Evolutionary conservation across 2,113 vertebrate species (phyloP).

Genomic region (Pongo abelii): DNA sequence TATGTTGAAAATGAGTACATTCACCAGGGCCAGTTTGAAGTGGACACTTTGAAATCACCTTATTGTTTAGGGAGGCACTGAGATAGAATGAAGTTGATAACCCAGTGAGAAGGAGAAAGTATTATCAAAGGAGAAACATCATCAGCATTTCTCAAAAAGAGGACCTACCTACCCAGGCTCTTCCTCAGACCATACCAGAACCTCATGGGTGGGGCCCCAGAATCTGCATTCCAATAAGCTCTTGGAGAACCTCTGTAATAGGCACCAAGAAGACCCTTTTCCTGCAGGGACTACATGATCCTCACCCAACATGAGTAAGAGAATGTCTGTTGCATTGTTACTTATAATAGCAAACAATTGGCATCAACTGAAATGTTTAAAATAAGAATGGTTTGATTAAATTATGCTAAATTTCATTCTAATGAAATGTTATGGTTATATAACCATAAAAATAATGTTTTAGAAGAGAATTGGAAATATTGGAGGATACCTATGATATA

Average conservation of each 20-base stretch:
- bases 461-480: conserved; percentile 12
- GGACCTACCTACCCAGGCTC: neutral
- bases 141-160: neutral
- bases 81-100: neutral
- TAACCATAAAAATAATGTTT: neutral
- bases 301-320: neutral
- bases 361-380: neutral
- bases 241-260: neutral
- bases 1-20: neutral
- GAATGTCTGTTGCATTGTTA: neutral
- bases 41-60: neutral
- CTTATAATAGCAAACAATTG: neutral
- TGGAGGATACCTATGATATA: neutral
- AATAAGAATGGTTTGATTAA: neutral
- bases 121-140: neutral
- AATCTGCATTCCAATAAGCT: neutral
- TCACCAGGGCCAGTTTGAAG: neutral
- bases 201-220: neutral
- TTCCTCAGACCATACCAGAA: neutral
- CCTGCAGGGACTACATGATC: neutral
- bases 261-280: neutral
- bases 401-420: neutral
- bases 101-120: neutral
- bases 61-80: neutral
- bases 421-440: neutral